Percentiles rank a stretch among this genome's conserved stretches.
These are phyloP conservation scores for Vidua macroura DNA, from an alignment of 2,113 vertebrate species.

Conservation along the genomic window DNA sequence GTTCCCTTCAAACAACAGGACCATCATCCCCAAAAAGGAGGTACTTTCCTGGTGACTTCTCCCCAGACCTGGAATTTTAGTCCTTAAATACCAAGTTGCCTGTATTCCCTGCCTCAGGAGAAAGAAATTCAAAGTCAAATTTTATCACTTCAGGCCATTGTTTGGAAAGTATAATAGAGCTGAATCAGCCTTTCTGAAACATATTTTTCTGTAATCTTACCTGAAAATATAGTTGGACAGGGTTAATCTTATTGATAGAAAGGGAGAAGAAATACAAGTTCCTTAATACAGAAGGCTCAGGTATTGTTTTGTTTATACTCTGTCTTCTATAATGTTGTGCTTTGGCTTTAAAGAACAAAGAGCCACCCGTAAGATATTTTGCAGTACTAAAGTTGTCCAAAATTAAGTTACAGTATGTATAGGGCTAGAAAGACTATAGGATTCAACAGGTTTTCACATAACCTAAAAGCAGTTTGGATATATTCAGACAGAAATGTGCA, in stretches of 20 bases:
- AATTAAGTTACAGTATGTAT: background rate
- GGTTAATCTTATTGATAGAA: background rate
- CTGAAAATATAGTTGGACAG: background rate
- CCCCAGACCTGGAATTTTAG: background rate
- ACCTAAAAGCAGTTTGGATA: background rate
- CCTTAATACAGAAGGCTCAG: background rate
- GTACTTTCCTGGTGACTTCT: background rate
- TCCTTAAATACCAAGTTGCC: background rate
- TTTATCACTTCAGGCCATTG: background rate
- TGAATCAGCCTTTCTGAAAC: background rate
- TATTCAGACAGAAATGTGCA: background rate
- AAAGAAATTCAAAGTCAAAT: background rate
- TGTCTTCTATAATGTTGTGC: background rate
- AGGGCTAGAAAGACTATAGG: background rate
- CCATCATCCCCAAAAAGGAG: background rate
- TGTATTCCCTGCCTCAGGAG: background rate
- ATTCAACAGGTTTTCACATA: background rate
- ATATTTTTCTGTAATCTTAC: background rate
- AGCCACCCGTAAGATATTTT: background rate
- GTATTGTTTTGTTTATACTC: background rate
- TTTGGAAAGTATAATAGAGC: background rate
- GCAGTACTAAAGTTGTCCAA: background rate
- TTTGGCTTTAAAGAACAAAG: background rate
- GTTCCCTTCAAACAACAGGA: background rate
- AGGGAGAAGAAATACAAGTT: background rate